Evolutionary conservation across 2,113 vertebrate genomes (phyloP), one percentile per base, ranked within the genome.

Genomic region (Toxotes chatareus): DNA sequence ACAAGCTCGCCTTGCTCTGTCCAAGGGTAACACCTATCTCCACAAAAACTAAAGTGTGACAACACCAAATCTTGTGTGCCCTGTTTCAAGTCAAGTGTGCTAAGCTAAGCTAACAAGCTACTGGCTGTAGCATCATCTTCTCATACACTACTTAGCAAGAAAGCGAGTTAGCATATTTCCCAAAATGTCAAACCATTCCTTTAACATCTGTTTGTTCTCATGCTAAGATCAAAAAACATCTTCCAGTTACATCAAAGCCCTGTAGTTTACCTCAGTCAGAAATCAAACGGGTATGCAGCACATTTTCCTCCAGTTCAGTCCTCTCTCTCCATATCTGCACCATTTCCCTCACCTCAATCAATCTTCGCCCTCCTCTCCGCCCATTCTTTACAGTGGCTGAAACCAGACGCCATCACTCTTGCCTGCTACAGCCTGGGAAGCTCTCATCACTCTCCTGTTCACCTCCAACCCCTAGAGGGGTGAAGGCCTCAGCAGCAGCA

Each of bases 321-420:
- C 51, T 13, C 71, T 71, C 67, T 1, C 5, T 69, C 56, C 73
- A 65, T 75, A 84, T 84, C 62, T 78, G 70, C 67, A 64, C 34
- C 63, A 67, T 76, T 87, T 79, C 56, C 72, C 65, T 60, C 42
- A 44, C 23, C 61, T 81, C 82, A 66, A 81, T 91, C 85, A 85
- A 71, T 86, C 82, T 64, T 86, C 69, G 3, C 27, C 46, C 64
- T 68, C 14, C 75, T 65, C 77, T 60, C 73, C 16, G 0, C 36
- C 77, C 38, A 36, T 79, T 80, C 64, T 79, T 76, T 60, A 76
- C 5, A 9, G 80, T 74, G 81, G 75, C 76, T 91, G 90, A 88
- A 90, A 90, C 85, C 74, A 84, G 85, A 91, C 31, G 77, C 89
- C 86, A 69, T 87, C 79, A 46, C 77, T 82, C 79, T 80, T 61